Conservation (phyloP, 2,888 invertebrate species). For the Oxyteleia sp. region DNA sequence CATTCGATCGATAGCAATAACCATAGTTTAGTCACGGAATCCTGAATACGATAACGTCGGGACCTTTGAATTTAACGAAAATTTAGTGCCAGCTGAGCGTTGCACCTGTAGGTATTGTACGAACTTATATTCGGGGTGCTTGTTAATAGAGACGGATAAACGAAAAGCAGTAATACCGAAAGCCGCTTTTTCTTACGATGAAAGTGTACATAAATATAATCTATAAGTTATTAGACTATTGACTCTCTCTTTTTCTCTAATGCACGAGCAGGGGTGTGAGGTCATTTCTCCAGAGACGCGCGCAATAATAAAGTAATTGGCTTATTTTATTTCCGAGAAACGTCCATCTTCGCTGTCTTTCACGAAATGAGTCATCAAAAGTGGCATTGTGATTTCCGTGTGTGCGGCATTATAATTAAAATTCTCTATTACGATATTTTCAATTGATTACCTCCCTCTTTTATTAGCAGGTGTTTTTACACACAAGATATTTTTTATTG, state of each 20-base stretch:
- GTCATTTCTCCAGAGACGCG: slow-evolving; percentile 43
- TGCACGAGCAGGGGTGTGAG: slow-evolving; percentile 29
- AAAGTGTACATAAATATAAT: slow-evolving; percentile 32
- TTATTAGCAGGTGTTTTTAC: not conserved
- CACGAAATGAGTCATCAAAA: slow-evolving; percentile 34
- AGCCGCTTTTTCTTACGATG: slow-evolving; percentile 25
- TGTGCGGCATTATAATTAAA: slow-evolving; percentile 4
- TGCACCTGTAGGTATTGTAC: slow-evolving; percentile 67
- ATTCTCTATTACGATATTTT: not conserved
- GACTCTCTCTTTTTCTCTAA: slow-evolving; percentile 52
- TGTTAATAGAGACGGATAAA: slow-evolving; percentile 62
- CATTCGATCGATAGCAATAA: slow-evolving; percentile 70
- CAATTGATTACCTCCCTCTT: not conserved
- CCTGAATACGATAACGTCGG: slow-evolving; percentile 52
- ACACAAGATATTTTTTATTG: not conserved
- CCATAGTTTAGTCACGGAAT: slow-evolving; percentile 64
- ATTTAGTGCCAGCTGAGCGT: slow-evolving; percentile 72
- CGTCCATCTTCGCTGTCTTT: slow-evolving; percentile 7
- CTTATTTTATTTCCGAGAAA: slow-evolving; percentile 54
- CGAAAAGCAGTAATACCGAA: slow-evolving; percentile 46
- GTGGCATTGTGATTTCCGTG: not conserved
- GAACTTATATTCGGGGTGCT: slow-evolving; percentile 17
- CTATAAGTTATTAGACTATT: slow-evolving; percentile 52
- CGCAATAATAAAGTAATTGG: slow-evolving; percentile 67
- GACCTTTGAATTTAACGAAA: slow-evolving; percentile 70